Conservation (phyloP, 37 sponge, comb jelly and placozoan genomes). For the Tethya wilhelma region DNA sequence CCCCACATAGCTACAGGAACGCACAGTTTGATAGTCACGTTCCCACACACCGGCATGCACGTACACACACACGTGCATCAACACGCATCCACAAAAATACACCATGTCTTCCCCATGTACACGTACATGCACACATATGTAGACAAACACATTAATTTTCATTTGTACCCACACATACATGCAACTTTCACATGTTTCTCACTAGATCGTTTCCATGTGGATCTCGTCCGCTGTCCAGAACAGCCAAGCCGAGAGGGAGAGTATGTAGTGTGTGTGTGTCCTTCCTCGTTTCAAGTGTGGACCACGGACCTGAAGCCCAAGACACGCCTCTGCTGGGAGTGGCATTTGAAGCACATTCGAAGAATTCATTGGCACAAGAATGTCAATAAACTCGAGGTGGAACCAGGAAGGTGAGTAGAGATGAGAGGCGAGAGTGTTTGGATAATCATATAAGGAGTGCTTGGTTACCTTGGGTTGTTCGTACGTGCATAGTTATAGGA, state of each 20-base stretch:
- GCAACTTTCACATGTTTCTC: background rate
- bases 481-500: no score
- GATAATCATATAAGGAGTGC: no score
- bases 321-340: constrained; percentile 41
- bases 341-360: constrained; percentile 47
- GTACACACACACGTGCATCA: no score
- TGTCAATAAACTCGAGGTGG: constrained; percentile 63
- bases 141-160: background rate
- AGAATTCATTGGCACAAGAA: constrained; percentile 58
- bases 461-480: no score
- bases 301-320: background rate
- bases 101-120: background rate
- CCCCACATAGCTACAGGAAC: no score
- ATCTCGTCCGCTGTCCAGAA: constrained; percentile 48
- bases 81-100: no score
- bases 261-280: constrained; percentile 43
- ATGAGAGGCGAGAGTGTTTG: background rate
- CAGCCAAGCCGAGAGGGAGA: constrained; percentile 58
- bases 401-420: constrained; percentile 55
- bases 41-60: no score
- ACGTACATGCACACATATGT: background rate
- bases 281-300: constrained; percentile 16
- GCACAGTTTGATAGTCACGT: no score
- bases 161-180: no score
- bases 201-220: constrained; percentile 40